phyloP scores from a whole-genome alignment of 1,140 invertebrate species.

The Drosophila repleta region DNA sequence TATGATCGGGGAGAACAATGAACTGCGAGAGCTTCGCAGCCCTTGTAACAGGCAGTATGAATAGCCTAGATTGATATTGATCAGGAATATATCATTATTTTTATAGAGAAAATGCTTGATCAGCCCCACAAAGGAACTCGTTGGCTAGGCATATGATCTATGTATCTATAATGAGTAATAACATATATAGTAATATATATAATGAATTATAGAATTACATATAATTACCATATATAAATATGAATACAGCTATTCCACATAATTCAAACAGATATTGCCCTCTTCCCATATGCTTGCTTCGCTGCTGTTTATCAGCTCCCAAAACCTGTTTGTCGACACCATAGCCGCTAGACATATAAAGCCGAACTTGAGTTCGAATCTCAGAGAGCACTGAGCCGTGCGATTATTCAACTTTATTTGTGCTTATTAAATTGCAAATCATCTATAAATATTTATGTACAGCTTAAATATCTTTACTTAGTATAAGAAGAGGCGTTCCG shows the following conservation, averaged over 20 bases:
- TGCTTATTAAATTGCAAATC: conserved; percentile 5
- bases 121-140: too few species aligned
- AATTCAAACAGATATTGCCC: neutral
- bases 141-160: neutral
- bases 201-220: neutral
- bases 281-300: neutral
- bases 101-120: too few species aligned
- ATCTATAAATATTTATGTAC: conserved; percentile 7
- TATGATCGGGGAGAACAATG: too few species aligned
- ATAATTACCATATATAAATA: too few species aligned
- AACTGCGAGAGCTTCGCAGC: too few species aligned
- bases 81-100: too few species aligned
- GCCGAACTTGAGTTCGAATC: conserved; percentile 22
- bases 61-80: too few species aligned
- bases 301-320: conserved; percentile 2
- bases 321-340: conserved; percentile 50
- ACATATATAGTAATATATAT: too few species aligned
- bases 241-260: neutral
- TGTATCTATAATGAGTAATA: too few species aligned
- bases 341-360: neutral
- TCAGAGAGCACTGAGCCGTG: conserved; percentile 3
- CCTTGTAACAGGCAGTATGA: too few species aligned
- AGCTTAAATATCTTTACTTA: neutral
- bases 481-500: neutral
- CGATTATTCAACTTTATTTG: conserved; percentile 6